Evolutionary conservation across 2,113 vertebrate genomes (phyloP).

Genomic region (Urocitellus parryii): DNA sequence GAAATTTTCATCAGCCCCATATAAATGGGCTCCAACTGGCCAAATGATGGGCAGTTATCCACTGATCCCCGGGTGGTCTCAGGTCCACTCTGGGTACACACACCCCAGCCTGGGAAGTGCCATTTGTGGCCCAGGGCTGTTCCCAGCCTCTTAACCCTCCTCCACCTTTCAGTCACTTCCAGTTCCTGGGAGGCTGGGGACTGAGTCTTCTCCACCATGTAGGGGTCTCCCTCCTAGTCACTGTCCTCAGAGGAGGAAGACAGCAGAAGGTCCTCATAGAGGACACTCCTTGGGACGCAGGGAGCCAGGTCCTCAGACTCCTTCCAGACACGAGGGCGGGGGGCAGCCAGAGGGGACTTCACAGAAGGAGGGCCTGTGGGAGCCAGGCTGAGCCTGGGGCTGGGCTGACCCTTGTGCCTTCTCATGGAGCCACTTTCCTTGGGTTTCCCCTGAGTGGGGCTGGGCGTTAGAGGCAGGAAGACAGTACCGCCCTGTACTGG

Average conservation of each 20-base stretch:
- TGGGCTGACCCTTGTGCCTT: accelerated
- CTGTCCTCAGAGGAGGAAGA: neutral
- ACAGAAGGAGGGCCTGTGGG: accelerated
- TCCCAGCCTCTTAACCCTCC: no score
- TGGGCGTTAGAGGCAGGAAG: neutral
- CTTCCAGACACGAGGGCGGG: no score
- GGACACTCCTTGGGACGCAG: neutral
- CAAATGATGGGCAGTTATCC: no score
- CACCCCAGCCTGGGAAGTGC: accelerated
- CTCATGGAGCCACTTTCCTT: accelerated
- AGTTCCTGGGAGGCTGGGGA: accelerated
- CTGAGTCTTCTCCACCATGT: accelerated
- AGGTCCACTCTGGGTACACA: no score
- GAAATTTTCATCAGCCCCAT: neutral
- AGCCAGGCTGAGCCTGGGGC: no score
- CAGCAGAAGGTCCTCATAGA: neutral
- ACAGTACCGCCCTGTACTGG: accelerated
- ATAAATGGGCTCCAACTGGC: neutral
- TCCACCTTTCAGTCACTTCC: no score
- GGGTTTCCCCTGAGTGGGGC: accelerated
- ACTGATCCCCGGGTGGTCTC: accelerated
- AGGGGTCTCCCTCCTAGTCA: neutral
- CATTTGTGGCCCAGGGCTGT: accelerated
- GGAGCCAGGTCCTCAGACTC: no score
- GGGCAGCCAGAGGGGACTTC: neutral